Percentiles rank a stretch among this genome's conserved stretches.
phyloP scores from a whole-genome alignment of 37 sponge, comb jelly and placozoan species.

The Spongilla lacustris region DNA sequence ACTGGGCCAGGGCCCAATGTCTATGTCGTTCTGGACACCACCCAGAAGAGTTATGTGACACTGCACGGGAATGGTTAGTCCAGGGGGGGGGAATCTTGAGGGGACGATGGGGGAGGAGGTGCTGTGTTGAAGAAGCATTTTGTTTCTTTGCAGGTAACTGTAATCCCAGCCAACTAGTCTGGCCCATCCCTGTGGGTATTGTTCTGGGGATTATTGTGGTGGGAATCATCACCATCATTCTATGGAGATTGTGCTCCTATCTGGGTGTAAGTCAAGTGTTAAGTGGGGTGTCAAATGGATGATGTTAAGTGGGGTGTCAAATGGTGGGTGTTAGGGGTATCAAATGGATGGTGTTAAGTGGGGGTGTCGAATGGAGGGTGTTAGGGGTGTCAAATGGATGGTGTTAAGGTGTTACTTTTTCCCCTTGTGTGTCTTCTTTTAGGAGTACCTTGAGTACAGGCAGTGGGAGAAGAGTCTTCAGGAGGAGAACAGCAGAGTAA shows the following conservation, averaged over 20 bases:
- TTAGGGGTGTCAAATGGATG: neutral
- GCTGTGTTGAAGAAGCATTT: too few relatives aligned
- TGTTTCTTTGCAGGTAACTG: constrained; percentile 26
- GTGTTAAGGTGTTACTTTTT: neutral
- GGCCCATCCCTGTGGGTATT: constrained; percentile 58
- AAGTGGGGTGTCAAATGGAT: neutral
- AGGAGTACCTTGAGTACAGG: constrained; percentile 64
- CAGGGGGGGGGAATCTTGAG: neutral
- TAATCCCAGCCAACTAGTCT: constrained; percentile 5
- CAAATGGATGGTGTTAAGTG: neutral
- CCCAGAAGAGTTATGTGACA: constrained; percentile 10
- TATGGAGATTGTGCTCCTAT: constrained; percentile 42
- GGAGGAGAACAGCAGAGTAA: constrained; percentile 32
- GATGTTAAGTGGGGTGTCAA: neutral
- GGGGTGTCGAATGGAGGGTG: neutral
- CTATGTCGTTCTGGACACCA: constrained; percentile 22
- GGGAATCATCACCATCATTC: constrained; percentile 33
- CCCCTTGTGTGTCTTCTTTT: neutral
- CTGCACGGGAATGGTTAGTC: neutral
- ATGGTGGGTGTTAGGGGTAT: neutral
- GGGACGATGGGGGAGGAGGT: neutral
- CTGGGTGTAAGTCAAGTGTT: constrained; percentile 32
- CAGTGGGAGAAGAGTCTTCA: constrained; percentile 52
- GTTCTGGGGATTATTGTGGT: constrained; percentile 53
- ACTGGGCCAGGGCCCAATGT: constrained; percentile 12